Evolutionary conservation across 1,140 invertebrate species (phyloP).

Genomic region (Carposina sasakii): DNA sequence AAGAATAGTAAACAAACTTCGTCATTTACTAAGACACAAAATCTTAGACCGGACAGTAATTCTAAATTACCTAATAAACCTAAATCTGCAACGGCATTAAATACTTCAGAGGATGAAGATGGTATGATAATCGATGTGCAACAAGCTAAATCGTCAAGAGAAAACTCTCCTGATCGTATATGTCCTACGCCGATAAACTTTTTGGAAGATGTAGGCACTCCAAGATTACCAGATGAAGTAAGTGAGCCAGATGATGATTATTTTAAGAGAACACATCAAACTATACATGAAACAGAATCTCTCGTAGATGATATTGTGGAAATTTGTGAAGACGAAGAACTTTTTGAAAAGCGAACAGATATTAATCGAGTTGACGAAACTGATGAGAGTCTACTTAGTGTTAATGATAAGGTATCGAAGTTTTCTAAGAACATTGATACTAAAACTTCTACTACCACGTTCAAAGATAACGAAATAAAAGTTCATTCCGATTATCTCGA

Average conservation of each 20-base stretch:
- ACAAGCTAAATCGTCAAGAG: slow-evolving; percentile 80
- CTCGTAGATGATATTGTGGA: slow-evolving; percentile 72
- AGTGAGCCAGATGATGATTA: slow-evolving; percentile 80
- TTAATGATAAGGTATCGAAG: slow-evolving; percentile 73
- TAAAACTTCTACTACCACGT: slow-evolving; percentile 42
- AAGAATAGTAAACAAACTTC: slow-evolving; percentile 43
- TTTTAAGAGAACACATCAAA: slow-evolving; percentile 46
- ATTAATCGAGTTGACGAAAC: slow-evolving; percentile 38
- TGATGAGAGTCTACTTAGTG: slow-evolving; percentile 62
- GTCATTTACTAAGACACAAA: slow-evolving; percentile 50
- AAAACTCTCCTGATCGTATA: slow-evolving; percentile 79
- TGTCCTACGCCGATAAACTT: slow-evolving; percentile 76
- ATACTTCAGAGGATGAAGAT: slow-evolving; percentile 59
- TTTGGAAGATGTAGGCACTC: slow-evolving; percentile 74
- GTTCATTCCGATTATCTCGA: slow-evolving; percentile 46
- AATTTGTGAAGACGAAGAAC: slow-evolving; percentile 69
- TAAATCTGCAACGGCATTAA: slow-evolving; percentile 60
- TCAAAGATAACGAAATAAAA: slow-evolving; percentile 49
- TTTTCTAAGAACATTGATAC: slow-evolving; percentile 60
- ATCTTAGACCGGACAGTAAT: slow-evolving; percentile 40
- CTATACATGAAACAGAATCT: slow-evolving; percentile 66
- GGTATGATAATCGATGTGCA: slow-evolving; percentile 75
- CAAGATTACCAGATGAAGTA: slow-evolving; percentile 80
- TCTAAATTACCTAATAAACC: slow-evolving; percentile 59
- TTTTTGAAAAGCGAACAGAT: slow-evolving; percentile 46